Evolutionary conservation across 2,888 invertebrate species (phyloP), one percentile per base, ranked within the genome.

Genomic region (Tenodera sinensis): DNA sequence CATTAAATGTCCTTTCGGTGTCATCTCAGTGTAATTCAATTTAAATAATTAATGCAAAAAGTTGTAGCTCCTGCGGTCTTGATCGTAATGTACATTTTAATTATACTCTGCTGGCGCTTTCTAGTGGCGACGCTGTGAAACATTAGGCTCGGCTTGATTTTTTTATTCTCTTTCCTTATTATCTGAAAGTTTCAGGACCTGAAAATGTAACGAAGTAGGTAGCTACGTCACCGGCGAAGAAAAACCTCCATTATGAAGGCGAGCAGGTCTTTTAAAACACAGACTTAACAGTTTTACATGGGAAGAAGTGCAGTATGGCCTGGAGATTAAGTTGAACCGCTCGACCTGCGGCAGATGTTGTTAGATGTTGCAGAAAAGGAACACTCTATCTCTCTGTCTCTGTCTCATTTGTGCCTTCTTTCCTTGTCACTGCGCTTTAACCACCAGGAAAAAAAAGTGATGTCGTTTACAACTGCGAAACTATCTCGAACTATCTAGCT

Each of bases 81-180:
- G 84, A 84, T 84, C 84, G 84, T 84, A 84, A 84, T 84, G 84
- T 84, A 30, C 34, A 30, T 84, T 84, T 84, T 85, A 85, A 85
- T 85, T 85, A 85, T 12, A n/a, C 30, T 30, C 15, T 30, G 14
- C 84, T 30, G 34, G 30, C 34, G 30, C 84, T 42, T 30, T 30
- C 28, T 20, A 84, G 84, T 30, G 14, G 84, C 34, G 28, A 84
- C 30, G 28, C 84, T 84, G 14, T 84, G 25, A 85, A 42, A 42
- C n/a, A 85, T 85, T 85, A 85, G n/a, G 27, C 12, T 47, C 85
- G 28, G 3, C 47, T n/a, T 28, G 47, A n/a, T 85, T 85, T 85
- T 85, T 30, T 84, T 30, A 25, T 71, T 71, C 20, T 71, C 20
- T 20, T 25, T 20, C 15, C 54, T 71, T 71, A 71, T 20, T 71